Conservation (phyloP, 2,113 vertebrate genomes). For the Porphyrio hochstetteri region DNA sequence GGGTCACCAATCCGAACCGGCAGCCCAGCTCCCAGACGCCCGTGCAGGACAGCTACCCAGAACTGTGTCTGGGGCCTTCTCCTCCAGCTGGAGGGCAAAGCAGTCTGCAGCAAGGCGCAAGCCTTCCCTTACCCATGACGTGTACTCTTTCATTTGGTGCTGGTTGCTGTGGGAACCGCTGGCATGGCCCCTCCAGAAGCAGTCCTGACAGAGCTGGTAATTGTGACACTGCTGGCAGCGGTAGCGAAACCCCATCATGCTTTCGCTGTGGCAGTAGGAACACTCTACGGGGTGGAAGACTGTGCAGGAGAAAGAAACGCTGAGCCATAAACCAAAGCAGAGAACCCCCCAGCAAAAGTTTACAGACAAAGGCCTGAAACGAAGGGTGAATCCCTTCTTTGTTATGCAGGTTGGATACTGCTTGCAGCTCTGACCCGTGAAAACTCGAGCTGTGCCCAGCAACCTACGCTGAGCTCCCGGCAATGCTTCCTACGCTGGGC, state of each 20-base stretch:
- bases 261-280: conserved; percentile 98
- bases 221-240: conserved; percentile 99
- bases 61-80: not conserved
- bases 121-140: conserved; percentile 93
- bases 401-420: not conserved
- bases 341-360: not conserved
- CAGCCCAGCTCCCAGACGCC: not conserved
- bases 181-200: conserved; percentile 99
- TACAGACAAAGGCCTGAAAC: not conserved
- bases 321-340: not conserved
- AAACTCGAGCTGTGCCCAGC: not conserved
- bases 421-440: not conserved
- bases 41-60: not conserved
- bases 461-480: not conserved
- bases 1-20: not conserved
- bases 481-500: not conserved
- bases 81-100: conserved; percentile 8
- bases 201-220: conserved; percentile 99
- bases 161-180: conserved; percentile 99
- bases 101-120: not conserved
- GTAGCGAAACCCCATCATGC: conserved; percentile 99
- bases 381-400: not conserved
- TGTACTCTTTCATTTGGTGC: conserved; percentile 99
- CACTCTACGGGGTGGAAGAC: conserved; percentile 99
- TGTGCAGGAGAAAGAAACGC: conserved; percentile 56